Base-by-base conservation (phyloP, 2,113 vertebrate species). In the Oncorhynchus tshawytscha region DNA sequence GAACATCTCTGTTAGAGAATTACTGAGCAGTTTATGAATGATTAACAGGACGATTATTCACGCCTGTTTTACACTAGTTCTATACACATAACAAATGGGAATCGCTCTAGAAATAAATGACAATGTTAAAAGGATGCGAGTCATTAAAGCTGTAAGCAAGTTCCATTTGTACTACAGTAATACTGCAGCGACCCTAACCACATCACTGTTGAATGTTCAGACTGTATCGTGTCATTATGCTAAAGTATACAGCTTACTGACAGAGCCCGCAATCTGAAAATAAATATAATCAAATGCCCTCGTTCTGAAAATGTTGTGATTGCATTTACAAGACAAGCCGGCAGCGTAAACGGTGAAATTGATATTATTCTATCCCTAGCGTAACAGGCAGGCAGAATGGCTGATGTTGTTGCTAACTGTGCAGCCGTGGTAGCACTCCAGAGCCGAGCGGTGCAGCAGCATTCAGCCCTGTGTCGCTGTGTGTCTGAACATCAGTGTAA, bases 291-390 rank as follows among this genome's bases (percentile, higher is more conserved):
- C 34, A 34, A 72, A 70, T 69, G 67, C 48, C 49, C 45, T 74
- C 31, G 69, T 64, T 80, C 76, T 77, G 68, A 71, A 82, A 87
- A 87, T 72, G 78, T 20, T 18, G 48, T 79, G 73, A 84, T 78
- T 71, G 72, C 79, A 72, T 85, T 80, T 76, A 78, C 75, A 77
- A 72, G 3, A 65, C 64, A 76, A 79, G 83, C 76, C 57, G 76
- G 84, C 76, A 68, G 76, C 31, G 68, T 84, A 85, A 89, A 83
- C 5, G 78, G 81, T 88, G 87, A 85, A 86, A 65, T 85, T 76
- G 77, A 73, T 78, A 75, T 39, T 82, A 75, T 85, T 88, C 74
- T 79, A 70, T 79, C 74, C 71, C 24, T 65, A 27, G 27, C 20
- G 86, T 75, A 78, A 81, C 62, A 64, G 80, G 82, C 62, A 64